Conservation (phyloP, 2,888 invertebrate species). For the Quadroppia sp. region DNA sequence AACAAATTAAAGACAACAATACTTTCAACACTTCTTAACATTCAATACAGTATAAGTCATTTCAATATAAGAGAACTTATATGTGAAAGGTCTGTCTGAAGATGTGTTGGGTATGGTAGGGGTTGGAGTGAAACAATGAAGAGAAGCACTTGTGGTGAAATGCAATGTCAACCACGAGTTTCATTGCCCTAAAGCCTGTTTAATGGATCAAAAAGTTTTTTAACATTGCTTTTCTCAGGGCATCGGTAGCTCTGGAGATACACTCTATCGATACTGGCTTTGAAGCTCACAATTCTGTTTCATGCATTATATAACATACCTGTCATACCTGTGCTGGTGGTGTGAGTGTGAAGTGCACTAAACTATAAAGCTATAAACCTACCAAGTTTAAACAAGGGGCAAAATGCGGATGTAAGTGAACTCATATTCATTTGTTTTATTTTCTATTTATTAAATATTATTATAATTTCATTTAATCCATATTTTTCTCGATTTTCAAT, state of each 20-base stretch:
- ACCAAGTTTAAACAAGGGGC: no score
- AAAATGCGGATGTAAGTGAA: slow-evolving; percentile 28
- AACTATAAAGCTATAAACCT: not conserved
- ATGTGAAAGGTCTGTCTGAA: not conserved
- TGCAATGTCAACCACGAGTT: not conserved
- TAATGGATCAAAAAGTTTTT: slow-evolving; percentile 9
- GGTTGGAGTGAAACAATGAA: slow-evolving; percentile 1
- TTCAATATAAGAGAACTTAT: not conserved
- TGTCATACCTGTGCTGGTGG: not conserved
- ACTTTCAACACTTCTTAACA: not conserved
- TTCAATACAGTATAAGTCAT: not conserved
- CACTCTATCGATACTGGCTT: slow-evolving; percentile 10
- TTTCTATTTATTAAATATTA: not conserved
- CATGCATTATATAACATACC: not conserved
- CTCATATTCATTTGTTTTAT: not conserved
- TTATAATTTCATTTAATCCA: not conserved
- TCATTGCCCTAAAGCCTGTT: not conserved
- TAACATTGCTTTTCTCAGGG: slow-evolving; percentile 18
- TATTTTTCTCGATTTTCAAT: no score
- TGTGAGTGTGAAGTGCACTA: slow-evolving; percentile 12
- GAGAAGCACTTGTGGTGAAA: not conserved
- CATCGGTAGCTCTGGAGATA: slow-evolving; percentile 15
- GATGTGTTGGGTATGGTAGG: not conserved
- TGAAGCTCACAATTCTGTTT: not conserved
- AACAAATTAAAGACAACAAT: not conserved